Percentiles rank a stretch among this genome's conserved stretches.
These are phyloP conservation scores for Toxotes jaculatrix DNA, from an alignment of 2,113 vertebrate species.

Conservation along the genomic window DNA sequence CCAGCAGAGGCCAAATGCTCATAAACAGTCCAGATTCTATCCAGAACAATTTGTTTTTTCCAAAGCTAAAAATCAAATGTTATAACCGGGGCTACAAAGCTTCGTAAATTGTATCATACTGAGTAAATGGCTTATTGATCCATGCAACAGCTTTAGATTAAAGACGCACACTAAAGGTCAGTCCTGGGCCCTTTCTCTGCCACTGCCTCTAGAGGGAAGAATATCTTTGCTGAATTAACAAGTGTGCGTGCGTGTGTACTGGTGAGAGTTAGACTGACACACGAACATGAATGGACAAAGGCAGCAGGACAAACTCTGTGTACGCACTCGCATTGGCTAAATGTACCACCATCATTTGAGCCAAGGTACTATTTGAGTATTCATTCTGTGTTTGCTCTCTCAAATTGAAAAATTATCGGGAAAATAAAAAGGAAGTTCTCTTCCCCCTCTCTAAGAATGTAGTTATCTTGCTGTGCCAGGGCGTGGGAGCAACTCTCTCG, in stretches of 20 bases:
- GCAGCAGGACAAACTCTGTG: constrained; percentile 2
- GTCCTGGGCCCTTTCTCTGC: constrained; percentile 53
- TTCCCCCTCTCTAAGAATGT: constrained; percentile 67
- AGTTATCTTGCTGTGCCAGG: constrained; percentile 87
- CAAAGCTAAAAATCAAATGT: constrained; percentile 73
- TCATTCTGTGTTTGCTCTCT: constrained; percentile 86
- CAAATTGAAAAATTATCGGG: constrained; percentile 92
- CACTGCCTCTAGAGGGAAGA: constrained; percentile 63
- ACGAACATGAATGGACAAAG: constrained; percentile 32
- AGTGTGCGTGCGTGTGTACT: constrained; percentile 26
- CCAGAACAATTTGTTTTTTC: constrained; percentile 57
- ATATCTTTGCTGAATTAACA: constrained; percentile 72
- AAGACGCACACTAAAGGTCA: constrained; percentile 81
- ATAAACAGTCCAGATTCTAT: constrained; percentile 42
- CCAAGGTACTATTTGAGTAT: constrained; percentile 81
- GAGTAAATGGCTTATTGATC: constrained; percentile 83
- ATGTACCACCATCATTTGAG: constrained; percentile 77
- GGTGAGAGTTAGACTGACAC: constrained; percentile 12
- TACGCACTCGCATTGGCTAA: constrained; percentile 32
- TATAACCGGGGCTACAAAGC: constrained; percentile 73
- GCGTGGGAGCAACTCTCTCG: constrained; percentile 78
- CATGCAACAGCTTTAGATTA: constrained; percentile 80
- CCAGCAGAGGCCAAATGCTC: constrained; percentile 53
- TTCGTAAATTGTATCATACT: constrained; percentile 77
- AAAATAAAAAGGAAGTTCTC: constrained; percentile 77